Conservation (phyloP, 2,797 vertebrate species). For the Ciconia nigra region DNA sequence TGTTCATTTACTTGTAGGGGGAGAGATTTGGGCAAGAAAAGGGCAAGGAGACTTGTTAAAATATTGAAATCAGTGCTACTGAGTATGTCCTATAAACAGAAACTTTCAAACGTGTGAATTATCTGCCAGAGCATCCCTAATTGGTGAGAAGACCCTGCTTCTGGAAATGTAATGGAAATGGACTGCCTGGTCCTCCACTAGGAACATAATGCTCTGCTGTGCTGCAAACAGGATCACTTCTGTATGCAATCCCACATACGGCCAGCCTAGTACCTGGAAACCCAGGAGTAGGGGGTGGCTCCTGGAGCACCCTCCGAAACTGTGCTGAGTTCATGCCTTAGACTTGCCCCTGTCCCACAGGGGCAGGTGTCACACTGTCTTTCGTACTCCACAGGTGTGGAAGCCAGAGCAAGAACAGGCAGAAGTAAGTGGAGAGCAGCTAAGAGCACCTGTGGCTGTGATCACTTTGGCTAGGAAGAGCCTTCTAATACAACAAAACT, state of each 20-base stretch:
- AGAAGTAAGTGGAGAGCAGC: not conserved
- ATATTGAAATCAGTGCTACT: not conserved
- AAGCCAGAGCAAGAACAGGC: not conserved
- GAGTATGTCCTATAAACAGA: not conserved
- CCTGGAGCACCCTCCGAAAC: not conserved
- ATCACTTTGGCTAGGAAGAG: not conserved
- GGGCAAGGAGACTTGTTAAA: not conserved
- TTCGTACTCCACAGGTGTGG: not conserved
- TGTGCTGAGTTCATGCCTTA: not conserved
- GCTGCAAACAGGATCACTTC: not conserved
- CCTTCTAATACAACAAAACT: not conserved
- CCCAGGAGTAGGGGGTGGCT: not conserved
- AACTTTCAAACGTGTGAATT: not conserved
- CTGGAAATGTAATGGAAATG: not conserved
- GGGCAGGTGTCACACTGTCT: not conserved
- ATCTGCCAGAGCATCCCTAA: not conserved
- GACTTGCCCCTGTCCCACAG: not conserved
- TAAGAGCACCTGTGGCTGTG: not conserved
- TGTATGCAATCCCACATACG: not conserved
- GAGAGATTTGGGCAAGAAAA: not conserved
- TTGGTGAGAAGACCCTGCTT: not conserved
- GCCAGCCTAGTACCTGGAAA: not conserved
- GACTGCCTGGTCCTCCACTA: not conserved
- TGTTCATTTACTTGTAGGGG: not conserved
- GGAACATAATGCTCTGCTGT: not conserved